phyloP scores from a whole-genome alignment of 1,140 invertebrate species.

The Phymastichus coffea region DNA sequence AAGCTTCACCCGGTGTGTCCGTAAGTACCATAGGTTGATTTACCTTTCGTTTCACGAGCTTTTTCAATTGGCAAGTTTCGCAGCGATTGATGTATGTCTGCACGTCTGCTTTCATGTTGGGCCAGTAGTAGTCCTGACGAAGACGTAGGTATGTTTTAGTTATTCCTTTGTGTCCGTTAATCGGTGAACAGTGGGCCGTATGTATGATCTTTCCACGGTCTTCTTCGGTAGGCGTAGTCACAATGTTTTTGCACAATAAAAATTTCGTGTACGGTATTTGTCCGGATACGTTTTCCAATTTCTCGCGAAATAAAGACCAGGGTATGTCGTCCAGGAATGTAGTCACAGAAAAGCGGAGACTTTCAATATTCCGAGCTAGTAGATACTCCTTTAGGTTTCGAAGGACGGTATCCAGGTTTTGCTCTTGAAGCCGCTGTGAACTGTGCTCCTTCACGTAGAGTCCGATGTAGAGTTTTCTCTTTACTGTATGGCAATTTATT shows the following conservation, averaged over 20 bases:
- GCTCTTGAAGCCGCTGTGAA: too few species aligned
- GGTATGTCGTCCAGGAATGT: not conserved
- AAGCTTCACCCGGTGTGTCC: not conserved
- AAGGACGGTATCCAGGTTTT: not conserved
- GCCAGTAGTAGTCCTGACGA: not conserved
- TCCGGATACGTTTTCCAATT: not conserved
- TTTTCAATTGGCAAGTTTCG: not conserved
- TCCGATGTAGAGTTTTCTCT: too few species aligned
- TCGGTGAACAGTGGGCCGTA: too few species aligned
- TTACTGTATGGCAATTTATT: too few species aligned
- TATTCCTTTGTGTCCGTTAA: not conserved
- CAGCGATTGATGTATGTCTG: not conserved
- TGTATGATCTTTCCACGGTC: not conserved
- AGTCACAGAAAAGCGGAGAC: not conserved
- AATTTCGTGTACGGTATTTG: not conserved
- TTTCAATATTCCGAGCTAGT: not conserved
- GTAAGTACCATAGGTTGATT: slow-evolving; percentile 1
- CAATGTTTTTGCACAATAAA: not conserved
- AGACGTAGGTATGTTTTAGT: not conserved
- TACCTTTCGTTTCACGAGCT: not conserved
- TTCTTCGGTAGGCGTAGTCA: not conserved
- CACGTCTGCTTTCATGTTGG: not conserved
- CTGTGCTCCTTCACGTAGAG: not conserved
- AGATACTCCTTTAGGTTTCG: not conserved
- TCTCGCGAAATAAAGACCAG: not conserved